Evolutionary conservation across 1,140 invertebrate species (phyloP).

Genomic region (Eciton burchellii): DNA sequence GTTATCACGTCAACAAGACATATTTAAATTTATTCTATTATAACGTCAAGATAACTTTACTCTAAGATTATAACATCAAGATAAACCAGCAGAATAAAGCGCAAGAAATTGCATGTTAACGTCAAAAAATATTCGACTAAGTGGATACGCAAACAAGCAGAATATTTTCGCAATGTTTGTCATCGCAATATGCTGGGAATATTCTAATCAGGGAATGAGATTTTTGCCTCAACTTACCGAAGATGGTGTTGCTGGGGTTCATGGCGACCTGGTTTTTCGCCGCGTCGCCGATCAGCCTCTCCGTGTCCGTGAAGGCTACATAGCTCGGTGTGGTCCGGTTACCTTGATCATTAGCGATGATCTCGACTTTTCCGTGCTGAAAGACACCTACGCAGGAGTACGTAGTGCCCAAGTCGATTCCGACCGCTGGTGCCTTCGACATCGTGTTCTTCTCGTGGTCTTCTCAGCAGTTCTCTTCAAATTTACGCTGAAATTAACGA

Average conservation of each 20-base stretch:
- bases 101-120: no score
- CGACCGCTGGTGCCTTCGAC: slow-evolving; percentile 87
- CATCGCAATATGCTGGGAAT: no score
- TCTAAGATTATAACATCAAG: no score
- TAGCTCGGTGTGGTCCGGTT: slow-evolving; percentile 96
- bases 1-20: no score
- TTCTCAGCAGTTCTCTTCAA: no score
- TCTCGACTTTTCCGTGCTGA: slow-evolving; percentile 94
- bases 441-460: slow-evolving; percentile 60
- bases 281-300: slow-evolving; percentile 94
- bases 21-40: no score
- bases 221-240: slow-evolving; percentile 84
- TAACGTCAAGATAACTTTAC: no score
- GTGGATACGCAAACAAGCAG: no score
- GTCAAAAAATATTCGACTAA: no score
- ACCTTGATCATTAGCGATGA: slow-evolving; percentile 97
- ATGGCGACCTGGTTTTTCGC: slow-evolving; percentile 92
- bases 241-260: slow-evolving; percentile 92
- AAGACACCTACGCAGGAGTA: slow-evolving; percentile 93
- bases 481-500: neutral
- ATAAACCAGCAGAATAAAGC: no score
- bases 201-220: no score
- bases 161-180: no score
- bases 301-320: slow-evolving; percentile 96
- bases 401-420: slow-evolving; percentile 92